Evolutionary conservation across 2,113 vertebrate genomes (phyloP).

Genomic region (Calidris pygmaea): DNA sequence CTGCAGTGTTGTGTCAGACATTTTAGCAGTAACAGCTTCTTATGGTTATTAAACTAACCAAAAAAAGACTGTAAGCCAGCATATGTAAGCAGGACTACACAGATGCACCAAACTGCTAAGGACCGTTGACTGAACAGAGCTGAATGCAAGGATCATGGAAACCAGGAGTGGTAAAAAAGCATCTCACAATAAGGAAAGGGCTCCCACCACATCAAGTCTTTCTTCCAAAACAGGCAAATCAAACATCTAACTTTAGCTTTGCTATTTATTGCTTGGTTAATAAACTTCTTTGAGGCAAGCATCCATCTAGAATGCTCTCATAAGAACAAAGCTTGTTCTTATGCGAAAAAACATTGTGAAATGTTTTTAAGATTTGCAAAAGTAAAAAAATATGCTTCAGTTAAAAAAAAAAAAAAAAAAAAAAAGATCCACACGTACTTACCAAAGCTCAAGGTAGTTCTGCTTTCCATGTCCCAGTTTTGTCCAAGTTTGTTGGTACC

Average conservation of each 20-base stretch:
- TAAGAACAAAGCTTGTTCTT: neutral
- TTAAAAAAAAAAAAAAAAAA: neutral
- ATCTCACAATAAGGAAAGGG: neutral
- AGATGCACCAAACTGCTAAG: neutral
- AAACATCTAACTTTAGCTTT: neutral
- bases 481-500: neutral
- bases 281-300: neutral
- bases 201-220: neutral
- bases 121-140: neutral
- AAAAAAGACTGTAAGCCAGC: neutral
- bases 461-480: neutral
- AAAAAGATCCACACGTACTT: neutral
- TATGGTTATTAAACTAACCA: neutral
- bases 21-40: neutral
- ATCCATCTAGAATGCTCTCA: neutral
- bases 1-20: neutral
- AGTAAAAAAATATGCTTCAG: neutral
- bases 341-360: neutral
- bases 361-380: neutral
- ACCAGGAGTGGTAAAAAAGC: neutral
- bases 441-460: neutral
- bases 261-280: neutral
- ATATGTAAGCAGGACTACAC: neutral
- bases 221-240: neutral
- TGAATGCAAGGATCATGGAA: neutral